A percentile compares a stretch with the other conserved stretches of the same genome.
Evolutionary conservation across 2,797 vertebrate species (phyloP).

Genomic region (Octomys mimax): DNA sequence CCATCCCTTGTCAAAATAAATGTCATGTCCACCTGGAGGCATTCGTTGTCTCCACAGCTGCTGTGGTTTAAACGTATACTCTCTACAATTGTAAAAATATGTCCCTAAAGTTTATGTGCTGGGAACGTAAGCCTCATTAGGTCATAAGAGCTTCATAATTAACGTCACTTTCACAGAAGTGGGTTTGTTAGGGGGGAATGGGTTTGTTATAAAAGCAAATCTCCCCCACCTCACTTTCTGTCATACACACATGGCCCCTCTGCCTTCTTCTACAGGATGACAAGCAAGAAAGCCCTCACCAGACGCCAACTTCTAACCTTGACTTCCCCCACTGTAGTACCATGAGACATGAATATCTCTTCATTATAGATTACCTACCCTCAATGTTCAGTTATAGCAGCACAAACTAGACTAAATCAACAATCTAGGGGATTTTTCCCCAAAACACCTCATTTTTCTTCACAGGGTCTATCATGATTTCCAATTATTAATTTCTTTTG

Average conservation of each 20-base stretch:
- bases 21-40: neutral
- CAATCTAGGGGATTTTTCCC: neutral
- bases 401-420: neutral
- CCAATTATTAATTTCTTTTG: neutral
- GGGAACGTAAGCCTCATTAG: neutral
- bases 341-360: neutral
- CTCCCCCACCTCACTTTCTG: neutral
- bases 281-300: neutral
- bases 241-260: neutral
- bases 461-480: neutral
- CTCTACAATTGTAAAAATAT: too few relatives aligned
- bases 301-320: neutral
- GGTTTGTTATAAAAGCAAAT: neutral
- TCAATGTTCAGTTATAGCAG: neutral
- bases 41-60: neutral
- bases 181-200: neutral
- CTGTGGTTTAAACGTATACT: neutral
- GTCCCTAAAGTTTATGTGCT: too few relatives aligned
- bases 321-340: neutral
- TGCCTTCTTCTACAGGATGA: neutral
- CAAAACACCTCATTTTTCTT: neutral
- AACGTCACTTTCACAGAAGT: neutral
- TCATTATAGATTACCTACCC: neutral
- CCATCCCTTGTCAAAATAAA: neutral
- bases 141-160: neutral